These are phyloP conservation scores for Grapholita molesta DNA, from an alignment of 1,140 invertebrate genomes.

Conservation along the genomic window DNA sequence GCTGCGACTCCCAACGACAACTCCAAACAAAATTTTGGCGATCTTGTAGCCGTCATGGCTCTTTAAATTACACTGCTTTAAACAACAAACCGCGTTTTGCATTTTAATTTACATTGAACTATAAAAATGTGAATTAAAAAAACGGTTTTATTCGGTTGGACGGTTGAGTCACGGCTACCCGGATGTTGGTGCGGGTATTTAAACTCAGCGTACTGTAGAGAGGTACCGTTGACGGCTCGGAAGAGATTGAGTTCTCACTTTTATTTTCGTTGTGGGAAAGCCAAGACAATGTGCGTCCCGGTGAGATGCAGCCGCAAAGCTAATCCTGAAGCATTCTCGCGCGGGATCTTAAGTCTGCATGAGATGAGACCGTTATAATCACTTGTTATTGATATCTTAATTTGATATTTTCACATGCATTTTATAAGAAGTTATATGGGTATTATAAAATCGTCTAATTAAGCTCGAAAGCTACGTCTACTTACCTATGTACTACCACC, in stretches of 20 bases:
- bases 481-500: too few species aligned
- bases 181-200: slow-evolving; percentile 54
- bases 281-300: slow-evolving; percentile 25
- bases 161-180: slow-evolving; percentile 49
- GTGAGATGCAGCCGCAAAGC: background rate
- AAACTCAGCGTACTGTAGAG: slow-evolving; percentile 55
- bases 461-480: too few species aligned
- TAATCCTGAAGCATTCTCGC: slow-evolving; percentile 23
- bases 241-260: slow-evolving; percentile 67
- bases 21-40: background rate
- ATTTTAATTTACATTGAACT: slow-evolving; percentile 31
- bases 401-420: background rate
- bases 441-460: too few species aligned
- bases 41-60: slow-evolving; percentile 30
- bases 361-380: background rate
- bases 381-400: background rate
- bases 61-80: slow-evolving; percentile 37
- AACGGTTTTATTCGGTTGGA: slow-evolving; percentile 31
- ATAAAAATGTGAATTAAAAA: slow-evolving; percentile 36
- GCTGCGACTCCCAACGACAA: background rate
- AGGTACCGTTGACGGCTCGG: slow-evolving; percentile 54
- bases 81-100: slow-evolving; percentile 23
- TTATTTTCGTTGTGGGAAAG: slow-evolving; percentile 65
- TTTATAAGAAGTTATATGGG: background rate
- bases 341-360: background rate